Base-by-base conservation (phyloP, 2,888 invertebrate genomes). In the Agelastica alni region DNA sequence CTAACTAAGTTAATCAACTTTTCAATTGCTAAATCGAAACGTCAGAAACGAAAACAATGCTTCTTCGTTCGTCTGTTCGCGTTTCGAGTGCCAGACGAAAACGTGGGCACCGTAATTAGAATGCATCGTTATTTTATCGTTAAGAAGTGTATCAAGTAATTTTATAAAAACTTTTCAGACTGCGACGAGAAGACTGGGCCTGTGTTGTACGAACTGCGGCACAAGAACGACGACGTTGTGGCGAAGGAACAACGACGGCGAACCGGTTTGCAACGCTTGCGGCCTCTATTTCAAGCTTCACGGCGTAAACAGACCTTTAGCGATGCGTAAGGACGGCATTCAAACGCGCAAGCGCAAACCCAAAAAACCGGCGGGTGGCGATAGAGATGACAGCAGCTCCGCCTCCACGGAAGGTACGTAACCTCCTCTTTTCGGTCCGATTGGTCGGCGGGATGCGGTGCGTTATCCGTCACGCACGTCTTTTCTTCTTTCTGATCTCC, bases 191-290 rank as follows among this genome's bases (percentile, higher is more conserved):
- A 85, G 97, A 7, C 82, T 93, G 70, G 96, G 96, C 0, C 83
- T 96, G 63, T 88, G 89, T 74, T 98, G 97, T 80, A 94, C 96
- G 61, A 98, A 98, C 80, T 98, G 97, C 78, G 91, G 93, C 56
- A 98, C 98, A n/a, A 86, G 92, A 54, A 93, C 93, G 68, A 99
- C 99, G 37, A 98, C 98, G 14, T 83, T 99, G 47, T 99, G 99
- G 98, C 84, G 99, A 51, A 86, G 99, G 62, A 98, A 98, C 82
- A 90, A 95, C 79, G 94, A 96, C 74, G 98, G 98, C 39, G 96
- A 98, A 78, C 96, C 98, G 0, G 98, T 99, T 32, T 98, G 98
- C 82, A 97, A 98, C 81, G 96, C 97, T 9, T 97, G 97, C 77
- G 97, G 96, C 0, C 84, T 97, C 44, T 97, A 97, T 81, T 96